phyloP scores from a whole-genome alignment of 2,113 vertebrate genomes.

The Verasper variegatus region DNA sequence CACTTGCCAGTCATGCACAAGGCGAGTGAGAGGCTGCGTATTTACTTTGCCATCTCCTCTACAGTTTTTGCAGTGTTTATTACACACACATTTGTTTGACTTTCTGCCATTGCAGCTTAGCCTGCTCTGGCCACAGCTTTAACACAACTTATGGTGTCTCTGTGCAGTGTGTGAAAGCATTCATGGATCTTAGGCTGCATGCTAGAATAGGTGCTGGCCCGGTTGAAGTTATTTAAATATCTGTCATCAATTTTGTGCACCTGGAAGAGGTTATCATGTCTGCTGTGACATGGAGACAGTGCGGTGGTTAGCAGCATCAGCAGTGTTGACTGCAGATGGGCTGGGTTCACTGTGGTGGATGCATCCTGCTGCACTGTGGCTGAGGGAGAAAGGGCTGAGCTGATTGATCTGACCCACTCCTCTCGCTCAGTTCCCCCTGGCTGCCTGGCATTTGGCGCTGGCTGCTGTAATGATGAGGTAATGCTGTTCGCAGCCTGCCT shows the following conservation, averaged over 20 bases:
- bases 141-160: constrained; percentile 21
- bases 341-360: constrained; percentile 22
- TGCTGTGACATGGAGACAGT: background rate
- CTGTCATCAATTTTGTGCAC: background rate
- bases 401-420: constrained; percentile 70
- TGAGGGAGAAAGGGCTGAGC: constrained; percentile 34
- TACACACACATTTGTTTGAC: background rate
- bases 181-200: background rate
- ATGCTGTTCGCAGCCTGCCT: constrained; percentile 73
- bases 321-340: constrained; percentile 43
- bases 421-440: constrained; percentile 54
- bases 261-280: background rate
- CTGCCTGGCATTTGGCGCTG: constrained; percentile 62
- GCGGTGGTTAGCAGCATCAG: constrained; percentile 29
- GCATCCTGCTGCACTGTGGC: constrained; percentile 49
- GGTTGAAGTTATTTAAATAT: constrained; percentile 11
- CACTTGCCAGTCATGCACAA: constrained; percentile 20
- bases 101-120: constrained; percentile 14
- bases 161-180: constrained; percentile 14
- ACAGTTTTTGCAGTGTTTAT: background rate
- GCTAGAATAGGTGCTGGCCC: no score
- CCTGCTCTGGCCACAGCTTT: constrained; percentile 17
- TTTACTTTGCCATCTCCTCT: constrained; percentile 18
- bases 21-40: constrained; percentile 15
- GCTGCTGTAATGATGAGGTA: constrained; percentile 80